These are phyloP conservation scores for Theretra japonica DNA, from an alignment of 2,888 invertebrate species.

Conservation along the genomic window DNA sequence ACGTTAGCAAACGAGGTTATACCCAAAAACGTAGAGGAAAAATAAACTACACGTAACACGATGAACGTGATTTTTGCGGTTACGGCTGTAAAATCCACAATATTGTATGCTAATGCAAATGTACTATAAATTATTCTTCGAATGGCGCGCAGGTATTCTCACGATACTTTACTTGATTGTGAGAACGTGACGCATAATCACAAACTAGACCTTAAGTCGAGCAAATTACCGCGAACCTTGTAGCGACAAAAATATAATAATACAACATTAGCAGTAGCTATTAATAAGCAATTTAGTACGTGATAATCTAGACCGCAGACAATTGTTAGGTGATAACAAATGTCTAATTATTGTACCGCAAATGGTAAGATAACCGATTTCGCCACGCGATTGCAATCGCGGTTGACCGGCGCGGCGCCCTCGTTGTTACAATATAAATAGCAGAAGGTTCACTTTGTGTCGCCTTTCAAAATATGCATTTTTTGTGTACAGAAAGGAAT, in stretches of 20 bases:
- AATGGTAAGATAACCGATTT: slow-evolving; percentile 48
- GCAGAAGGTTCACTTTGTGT: slow-evolving; percentile 11
- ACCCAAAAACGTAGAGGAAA: neutral
- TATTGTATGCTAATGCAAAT: slow-evolving; percentile 17
- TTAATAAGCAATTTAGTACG: slow-evolving; percentile 24
- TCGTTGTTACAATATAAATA: slow-evolving; percentile 30
- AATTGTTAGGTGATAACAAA: slow-evolving; percentile 45
- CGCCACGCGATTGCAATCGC: slow-evolving; percentile 47
- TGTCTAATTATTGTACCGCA: slow-evolving; percentile 49
- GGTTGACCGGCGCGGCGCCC: slow-evolving; percentile 38
- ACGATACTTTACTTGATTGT: slow-evolving; percentile 9
- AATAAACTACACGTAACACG: neutral
- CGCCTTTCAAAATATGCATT: too few relatives aligned
- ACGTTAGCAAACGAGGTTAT: neutral
- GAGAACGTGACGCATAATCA: slow-evolving; percentile 7
- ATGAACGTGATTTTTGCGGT: slow-evolving; percentile 6
- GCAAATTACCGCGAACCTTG: slow-evolving; percentile 18
- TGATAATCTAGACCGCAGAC: slow-evolving; percentile 36
- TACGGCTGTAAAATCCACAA: neutral
- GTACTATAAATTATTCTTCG: neutral
- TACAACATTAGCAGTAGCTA: slow-evolving; percentile 24
- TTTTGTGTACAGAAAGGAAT: too few relatives aligned
- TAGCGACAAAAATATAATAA: slow-evolving; percentile 1
- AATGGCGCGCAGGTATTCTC: slow-evolving; percentile 4
- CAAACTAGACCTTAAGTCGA: slow-evolving; percentile 20